These are phyloP conservation scores for Pelvicachromis taeniatus DNA, from an alignment of 2,113 vertebrate genomes.

Conservation along the genomic window DNA sequence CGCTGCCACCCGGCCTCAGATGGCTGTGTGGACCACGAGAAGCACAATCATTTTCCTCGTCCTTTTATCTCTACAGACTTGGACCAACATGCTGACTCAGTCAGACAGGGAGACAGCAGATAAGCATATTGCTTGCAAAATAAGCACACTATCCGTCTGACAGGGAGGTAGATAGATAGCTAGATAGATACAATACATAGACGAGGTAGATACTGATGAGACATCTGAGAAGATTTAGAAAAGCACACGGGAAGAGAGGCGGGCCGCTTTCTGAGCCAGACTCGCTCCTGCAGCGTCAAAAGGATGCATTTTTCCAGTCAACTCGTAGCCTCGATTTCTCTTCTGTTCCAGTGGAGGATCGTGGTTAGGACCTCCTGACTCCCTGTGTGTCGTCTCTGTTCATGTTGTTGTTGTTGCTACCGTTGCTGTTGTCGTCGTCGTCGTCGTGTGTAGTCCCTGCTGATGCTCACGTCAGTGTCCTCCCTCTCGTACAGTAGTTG, in stretches of 20 bases:
- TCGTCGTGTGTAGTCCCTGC: conserved; percentile 42
- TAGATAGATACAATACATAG: neutral
- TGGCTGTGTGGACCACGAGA: conserved; percentile 38
- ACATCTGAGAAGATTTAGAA: conserved; percentile 31
- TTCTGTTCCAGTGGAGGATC: conserved; percentile 48
- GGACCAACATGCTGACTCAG: conserved; percentile 20
- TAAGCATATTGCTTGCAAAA: conserved; percentile 46
- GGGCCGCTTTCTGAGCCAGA: conserved; percentile 26
- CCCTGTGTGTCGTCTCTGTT: conserved; percentile 48
- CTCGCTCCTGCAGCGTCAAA: conserved; percentile 25
- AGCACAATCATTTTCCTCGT: conserved; percentile 59
- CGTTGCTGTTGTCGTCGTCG: conserved; percentile 29
- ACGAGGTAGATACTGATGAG: conserved; percentile 3
- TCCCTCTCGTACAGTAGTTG: conserved; percentile 54
- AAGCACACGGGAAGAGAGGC: conserved; percentile 44
- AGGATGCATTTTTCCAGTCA: conserved; percentile 45
- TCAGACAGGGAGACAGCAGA: conserved; percentile 26
- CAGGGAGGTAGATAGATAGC: neutral
- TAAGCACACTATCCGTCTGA: conserved; percentile 49
- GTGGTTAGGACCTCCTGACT: conserved; percentile 48
- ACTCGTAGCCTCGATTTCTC: conserved; percentile 42
- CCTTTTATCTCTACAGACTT: conserved; percentile 30
- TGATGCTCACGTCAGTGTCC: conserved; percentile 58
- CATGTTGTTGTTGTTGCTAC: conserved; percentile 35
- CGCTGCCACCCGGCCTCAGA: conserved; percentile 9